These are phyloP conservation scores for Ariopsis seemanni DNA, from an alignment of 2,113 vertebrate species.

Conservation along the genomic window DNA sequence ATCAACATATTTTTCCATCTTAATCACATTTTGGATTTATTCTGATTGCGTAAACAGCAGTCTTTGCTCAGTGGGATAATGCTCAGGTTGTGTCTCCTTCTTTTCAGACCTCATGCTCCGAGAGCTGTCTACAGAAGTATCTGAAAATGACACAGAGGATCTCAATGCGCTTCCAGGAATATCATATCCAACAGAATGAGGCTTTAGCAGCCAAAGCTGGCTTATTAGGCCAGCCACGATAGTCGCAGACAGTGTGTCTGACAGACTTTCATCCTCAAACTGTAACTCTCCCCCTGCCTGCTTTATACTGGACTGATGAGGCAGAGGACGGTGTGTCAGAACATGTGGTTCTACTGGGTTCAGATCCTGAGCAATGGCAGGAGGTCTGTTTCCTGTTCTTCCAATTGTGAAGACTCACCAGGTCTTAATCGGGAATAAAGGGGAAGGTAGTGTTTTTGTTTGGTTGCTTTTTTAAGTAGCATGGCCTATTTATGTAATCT, in stretches of 20 bases:
- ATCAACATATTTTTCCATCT: not conserved
- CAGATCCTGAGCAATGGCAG: not conserved
- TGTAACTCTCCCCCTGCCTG: constrained; percentile 20
- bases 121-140: constrained; percentile 96
- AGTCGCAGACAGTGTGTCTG: not conserved
- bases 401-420: constrained; percentile 1
- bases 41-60: not conserved
- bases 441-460: constrained; percentile 32
- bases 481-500: not conserved
- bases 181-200: constrained; percentile 98
- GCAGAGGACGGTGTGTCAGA: not conserved
- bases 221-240: constrained; percentile 84
- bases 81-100: constrained; percentile 30
- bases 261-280: constrained; percentile 15
- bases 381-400: constrained; percentile 1
- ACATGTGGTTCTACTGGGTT: constrained; percentile 2
- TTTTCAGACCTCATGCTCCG: constrained; percentile 85
- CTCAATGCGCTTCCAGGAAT: constrained; percentile 98
- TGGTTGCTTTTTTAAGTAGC: constrained; percentile 3
- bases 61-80: not conserved
- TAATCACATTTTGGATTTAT: not conserved
- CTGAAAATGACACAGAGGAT: constrained; percentile 99
- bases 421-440: not conserved
- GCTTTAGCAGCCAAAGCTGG: constrained; percentile 95
- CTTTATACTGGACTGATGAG: not conserved